These are phyloP conservation scores for Nycteola revayana DNA, from an alignment of 2,888 invertebrate genomes.

Conservation along the genomic window DNA sequence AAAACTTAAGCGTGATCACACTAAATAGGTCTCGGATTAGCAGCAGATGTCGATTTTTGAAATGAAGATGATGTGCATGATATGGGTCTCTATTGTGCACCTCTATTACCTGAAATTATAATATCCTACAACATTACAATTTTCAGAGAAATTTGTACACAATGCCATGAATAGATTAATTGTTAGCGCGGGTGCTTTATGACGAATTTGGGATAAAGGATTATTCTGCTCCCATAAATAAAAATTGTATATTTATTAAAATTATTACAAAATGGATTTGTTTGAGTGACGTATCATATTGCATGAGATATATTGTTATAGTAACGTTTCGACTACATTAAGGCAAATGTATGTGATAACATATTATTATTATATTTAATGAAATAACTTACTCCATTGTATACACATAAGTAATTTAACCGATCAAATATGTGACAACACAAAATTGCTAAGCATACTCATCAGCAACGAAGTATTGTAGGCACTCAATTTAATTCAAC, in stretches of 20 bases:
- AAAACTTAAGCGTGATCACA: constrained; percentile 66
- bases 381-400: no score
- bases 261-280: no score
- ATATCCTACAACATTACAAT: constrained; percentile 24
- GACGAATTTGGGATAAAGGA: constrained; percentile 31
- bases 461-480: no score
- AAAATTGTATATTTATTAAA: constrained; percentile 17
- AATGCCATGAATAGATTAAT: constrained; percentile 12
- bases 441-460: no score
- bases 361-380: no score
- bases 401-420: no score
- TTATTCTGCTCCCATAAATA: constrained; percentile 19
- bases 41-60: constrained; percentile 67
- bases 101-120: constrained; percentile 44
- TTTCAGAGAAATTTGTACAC: constrained; percentile 12
- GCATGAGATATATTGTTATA: no score
- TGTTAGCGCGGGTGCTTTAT: constrained; percentile 17
- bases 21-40: constrained; percentile 62
- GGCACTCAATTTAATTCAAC: constrained; percentile 37
- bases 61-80: constrained; percentile 54
- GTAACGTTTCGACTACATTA: no score
- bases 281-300: no score
- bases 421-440: no score
- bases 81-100: constrained; percentile 50
- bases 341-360: no score